A percentile compares a stretch with the other conserved stretches of the same genome.
phyloP scores from a whole-genome alignment of 1,140 invertebrate species.

The Agrypnia vestita region DNA sequence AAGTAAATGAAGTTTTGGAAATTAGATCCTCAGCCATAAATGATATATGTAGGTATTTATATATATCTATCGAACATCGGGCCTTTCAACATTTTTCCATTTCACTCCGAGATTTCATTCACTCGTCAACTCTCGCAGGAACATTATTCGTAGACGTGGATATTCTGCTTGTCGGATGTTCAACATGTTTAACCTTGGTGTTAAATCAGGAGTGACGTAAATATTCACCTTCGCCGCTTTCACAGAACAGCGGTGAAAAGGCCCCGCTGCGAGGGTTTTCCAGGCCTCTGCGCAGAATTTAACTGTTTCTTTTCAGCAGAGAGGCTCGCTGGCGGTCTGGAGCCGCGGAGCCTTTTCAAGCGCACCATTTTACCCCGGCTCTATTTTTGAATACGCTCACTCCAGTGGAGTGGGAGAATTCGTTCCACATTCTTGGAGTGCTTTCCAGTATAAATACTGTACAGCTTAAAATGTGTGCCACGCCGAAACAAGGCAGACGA shows the following conservation, averaged over 20 bases:
- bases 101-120: too few species aligned
- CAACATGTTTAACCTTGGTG: conserved; percentile 38
- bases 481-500: conserved; percentile 2
- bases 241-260: neutral
- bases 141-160: too few species aligned
- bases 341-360: conserved; percentile 13
- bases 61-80: too few species aligned
- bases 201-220: conserved; percentile 38
- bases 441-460: conserved; percentile 24
- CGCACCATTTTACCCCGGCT: conserved; percentile 13
- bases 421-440: conserved; percentile 7
- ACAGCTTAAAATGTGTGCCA: conserved; percentile 25
- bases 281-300: neutral
- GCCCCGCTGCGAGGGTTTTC: neutral
- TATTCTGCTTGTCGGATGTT: conserved; percentile 29
- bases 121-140: too few species aligned
- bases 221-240: conserved; percentile 1
- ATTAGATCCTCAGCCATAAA: too few species aligned
- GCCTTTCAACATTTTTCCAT: too few species aligned
- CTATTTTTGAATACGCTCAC: conserved; percentile 38
- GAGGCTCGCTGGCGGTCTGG: conserved; percentile 6
- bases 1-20: too few species aligned
- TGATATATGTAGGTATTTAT: too few species aligned
- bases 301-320: neutral
- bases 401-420: conserved; percentile 20